Evolutionary conservation across 2,113 vertebrate genomes (phyloP).

Genomic region (Leiothrix lutea): DNA sequence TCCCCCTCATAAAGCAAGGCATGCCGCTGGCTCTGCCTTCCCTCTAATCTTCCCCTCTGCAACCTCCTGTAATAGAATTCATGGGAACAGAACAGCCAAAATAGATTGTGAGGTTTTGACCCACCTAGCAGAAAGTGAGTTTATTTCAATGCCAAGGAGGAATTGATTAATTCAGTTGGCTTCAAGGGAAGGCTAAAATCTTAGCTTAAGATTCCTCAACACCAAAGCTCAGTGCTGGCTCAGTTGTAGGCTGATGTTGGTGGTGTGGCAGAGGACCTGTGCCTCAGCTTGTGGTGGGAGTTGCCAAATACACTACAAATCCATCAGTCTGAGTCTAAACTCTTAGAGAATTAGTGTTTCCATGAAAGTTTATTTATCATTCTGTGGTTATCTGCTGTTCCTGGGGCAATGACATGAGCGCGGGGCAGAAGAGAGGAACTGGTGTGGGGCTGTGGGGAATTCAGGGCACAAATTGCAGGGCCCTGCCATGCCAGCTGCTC

Average conservation of each 20-base stretch:
- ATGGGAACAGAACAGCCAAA: conserved; percentile 21
- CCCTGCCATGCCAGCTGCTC: neutral
- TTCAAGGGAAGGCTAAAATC: neutral
- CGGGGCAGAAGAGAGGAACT: neutral
- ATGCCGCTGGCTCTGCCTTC: conserved; percentile 37
- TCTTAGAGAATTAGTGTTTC: neutral
- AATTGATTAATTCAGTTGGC: conserved; percentile 25
- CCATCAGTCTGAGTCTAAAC: neutral
- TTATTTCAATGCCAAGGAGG: conserved; percentile 5
- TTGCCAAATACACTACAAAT: neutral
- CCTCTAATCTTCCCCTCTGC: conserved; percentile 45
- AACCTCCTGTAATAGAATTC: conserved; percentile 50
- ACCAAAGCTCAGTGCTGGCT: neutral
- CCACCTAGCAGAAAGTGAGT: conserved; percentile 48
- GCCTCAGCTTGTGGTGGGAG: neutral
- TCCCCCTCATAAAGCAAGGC: conserved; percentile 54
- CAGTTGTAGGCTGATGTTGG: neutral
- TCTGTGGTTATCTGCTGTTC: neutral
- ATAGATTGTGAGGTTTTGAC: conserved; percentile 39
- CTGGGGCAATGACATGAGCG: neutral
- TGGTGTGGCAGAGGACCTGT: neutral
- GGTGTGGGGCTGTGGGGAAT: neutral
- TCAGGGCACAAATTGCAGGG: rapidly evolving
- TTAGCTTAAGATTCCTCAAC: neutral
- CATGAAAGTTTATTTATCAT: neutral